Conservation (phyloP, 2,797 vertebrate species). For the Benthosema pterotum region DNA sequence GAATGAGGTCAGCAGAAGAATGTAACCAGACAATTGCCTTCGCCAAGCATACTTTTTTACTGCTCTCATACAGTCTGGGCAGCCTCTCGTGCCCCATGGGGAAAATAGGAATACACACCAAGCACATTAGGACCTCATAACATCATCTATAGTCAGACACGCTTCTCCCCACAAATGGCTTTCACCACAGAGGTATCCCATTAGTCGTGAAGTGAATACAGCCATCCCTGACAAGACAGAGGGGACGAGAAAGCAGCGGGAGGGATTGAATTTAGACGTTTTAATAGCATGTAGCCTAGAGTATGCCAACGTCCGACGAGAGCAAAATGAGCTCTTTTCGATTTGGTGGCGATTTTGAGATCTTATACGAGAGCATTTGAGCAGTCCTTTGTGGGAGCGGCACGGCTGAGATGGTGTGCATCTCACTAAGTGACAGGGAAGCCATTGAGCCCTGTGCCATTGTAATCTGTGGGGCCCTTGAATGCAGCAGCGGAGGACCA, state of each 20-base stretch:
- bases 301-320: constrained; percentile 22
- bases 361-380: constrained; percentile 8
- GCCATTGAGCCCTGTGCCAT: constrained; percentile 28
- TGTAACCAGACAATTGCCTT: constrained; percentile 29
- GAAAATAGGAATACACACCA: constrained; percentile 42
- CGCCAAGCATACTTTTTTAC: too few species aligned
- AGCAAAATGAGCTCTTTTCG: constrained; percentile 40
- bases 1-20: constrained; percentile 60
- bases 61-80: constrained; percentile 32
- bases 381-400: constrained; percentile 2
- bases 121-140: constrained; percentile 62
- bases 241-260: background rate
- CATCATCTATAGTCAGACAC: constrained; percentile 62
- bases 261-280: background rate
- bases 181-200: constrained; percentile 62
- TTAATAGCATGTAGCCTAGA: constrained; percentile 51
- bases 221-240: background rate
- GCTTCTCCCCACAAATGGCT: constrained; percentile 62
- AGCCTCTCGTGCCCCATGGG: constrained; percentile 29
- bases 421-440: constrained; percentile 49
- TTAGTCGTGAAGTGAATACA: constrained; percentile 23
- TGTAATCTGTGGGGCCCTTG: constrained; percentile 29
- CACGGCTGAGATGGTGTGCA: constrained; percentile 33
- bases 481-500: constrained; percentile 16
- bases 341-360: constrained; percentile 48